Base-by-base conservation (phyloP, 2,113 vertebrate genomes). In the Notiomystis cincta region DNA sequence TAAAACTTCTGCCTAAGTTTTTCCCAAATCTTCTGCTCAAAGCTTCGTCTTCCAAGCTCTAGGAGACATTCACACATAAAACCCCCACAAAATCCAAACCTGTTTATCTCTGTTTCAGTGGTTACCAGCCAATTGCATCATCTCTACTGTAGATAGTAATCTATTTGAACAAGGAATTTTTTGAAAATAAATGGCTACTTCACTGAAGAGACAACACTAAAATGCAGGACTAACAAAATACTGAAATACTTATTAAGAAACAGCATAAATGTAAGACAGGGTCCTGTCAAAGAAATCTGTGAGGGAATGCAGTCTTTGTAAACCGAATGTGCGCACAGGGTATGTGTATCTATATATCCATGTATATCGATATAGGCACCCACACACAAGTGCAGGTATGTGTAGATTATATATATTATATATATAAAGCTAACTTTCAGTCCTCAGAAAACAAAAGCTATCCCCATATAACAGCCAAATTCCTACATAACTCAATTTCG, bases 401-500 rank as follows among this genome's bases (percentile, higher is more conserved):
- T 90, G 95, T 90, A 84, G 77, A 93, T 92, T 97, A 97, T 96
- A 97, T 97, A 97, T 97, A 97, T 96, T 88, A 93, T 96, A 98
- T 96, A 98, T 97, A 97, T 96, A 98, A 98, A 98, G 97, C 98
- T 98, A 98, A 98, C 98, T 99, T 98, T 98, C 97, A 98, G 97
- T 97, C 97, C 96, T 98, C 92, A 65, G 97, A 97, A 98, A 98
- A 98, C 97, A 98, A 98, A 98, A 98, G 98, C 98, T 98, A 99
- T 98, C 98, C 98, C 98, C 98, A 98, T 98, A 98, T 98, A 98
- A 99, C 98, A 99, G 98, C 98, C 98, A 98, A 98, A 98, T 99
- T 98, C 97, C 97, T 97, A 98, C 98, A 99, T 99, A 99, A 99
- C 98, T 99, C 99, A 99, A 97, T 98, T 90, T 96, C 97, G 98